phyloP scores from a whole-genome alignment of 2,888 invertebrate species.

The Dolichomitus sp. region DNA sequence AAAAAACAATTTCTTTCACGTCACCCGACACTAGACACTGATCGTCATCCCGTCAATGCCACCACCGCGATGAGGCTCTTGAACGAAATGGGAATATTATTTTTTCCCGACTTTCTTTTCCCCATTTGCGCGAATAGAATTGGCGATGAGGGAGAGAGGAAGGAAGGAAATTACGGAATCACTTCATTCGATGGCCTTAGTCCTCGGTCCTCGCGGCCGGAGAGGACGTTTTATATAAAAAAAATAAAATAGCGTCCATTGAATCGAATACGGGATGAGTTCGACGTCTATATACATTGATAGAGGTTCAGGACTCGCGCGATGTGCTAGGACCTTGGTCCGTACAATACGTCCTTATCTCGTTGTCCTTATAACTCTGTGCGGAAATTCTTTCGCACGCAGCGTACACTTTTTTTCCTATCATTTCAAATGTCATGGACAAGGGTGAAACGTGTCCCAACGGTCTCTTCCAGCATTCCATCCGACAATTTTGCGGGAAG shows the following conservation, averaged over 20 bases:
- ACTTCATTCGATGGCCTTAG: slow-evolving; percentile 48
- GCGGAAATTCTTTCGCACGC: slow-evolving; percentile 30
- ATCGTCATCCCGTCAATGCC: slow-evolving; percentile 1
- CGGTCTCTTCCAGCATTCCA: neutral
- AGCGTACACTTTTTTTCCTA: neutral
- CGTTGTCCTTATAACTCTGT: slow-evolving; percentile 25
- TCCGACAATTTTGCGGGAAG: neutral
- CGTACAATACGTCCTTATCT: slow-evolving; percentile 55
- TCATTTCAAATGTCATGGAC: slow-evolving; percentile 36
- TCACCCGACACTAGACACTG: neutral
- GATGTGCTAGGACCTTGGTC: neutral
- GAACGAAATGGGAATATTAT: slow-evolving; percentile 15
- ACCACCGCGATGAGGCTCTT: slow-evolving; percentile 22
- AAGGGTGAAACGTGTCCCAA: neutral
- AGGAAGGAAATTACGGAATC: slow-evolving; percentile 53
- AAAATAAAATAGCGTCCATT: slow-evolving; percentile 35
- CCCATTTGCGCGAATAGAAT: slow-evolving; percentile 2
- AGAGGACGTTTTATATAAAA: slow-evolving; percentile 26
- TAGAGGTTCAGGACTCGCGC: neutral
- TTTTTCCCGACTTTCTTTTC: slow-evolving; percentile 6
- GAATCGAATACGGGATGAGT: slow-evolving; percentile 31
- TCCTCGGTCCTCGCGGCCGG: neutral
- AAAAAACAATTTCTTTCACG: neutral
- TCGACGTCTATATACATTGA: neutral
- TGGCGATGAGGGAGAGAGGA: slow-evolving; percentile 38